Conservation (phyloP, 2,888 invertebrate species). For the Phengaris arion region DNA sequence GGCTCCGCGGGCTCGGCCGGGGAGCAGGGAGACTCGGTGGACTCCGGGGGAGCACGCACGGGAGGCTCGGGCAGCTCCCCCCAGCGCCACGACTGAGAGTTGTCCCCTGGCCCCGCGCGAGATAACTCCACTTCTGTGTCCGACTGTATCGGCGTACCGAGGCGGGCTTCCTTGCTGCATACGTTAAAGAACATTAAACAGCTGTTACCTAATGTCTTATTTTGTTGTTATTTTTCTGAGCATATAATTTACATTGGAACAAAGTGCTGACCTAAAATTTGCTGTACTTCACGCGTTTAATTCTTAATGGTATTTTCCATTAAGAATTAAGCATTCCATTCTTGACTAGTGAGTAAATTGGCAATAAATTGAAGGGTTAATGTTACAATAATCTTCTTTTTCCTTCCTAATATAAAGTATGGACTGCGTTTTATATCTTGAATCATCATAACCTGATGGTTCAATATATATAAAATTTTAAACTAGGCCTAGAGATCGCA, state of each 20-base stretch:
- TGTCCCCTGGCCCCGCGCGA: slow-evolving; percentile 61
- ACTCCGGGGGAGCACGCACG: slow-evolving; percentile 52
- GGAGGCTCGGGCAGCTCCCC: slow-evolving; percentile 88
- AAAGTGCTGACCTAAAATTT: no score
- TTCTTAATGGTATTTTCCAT: background rate
- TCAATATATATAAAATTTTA: no score
- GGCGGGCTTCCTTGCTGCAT: slow-evolving; percentile 79
- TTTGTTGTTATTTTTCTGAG: background rate
- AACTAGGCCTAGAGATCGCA: no score
- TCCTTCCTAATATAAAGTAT: no score
- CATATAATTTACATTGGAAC: background rate
- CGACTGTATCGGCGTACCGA: slow-evolving; percentile 92
- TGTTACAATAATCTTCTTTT: no score
- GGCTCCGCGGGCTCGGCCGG: slow-evolving; percentile 55
- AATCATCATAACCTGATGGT: no score
- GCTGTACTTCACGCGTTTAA: no score
- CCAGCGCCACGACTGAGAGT: slow-evolving; percentile 92
- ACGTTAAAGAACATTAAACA: slow-evolving; percentile 24
- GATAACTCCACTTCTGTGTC: slow-evolving; percentile 95
- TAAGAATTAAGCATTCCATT: background rate
- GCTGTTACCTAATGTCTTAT: slow-evolving; percentile 28
- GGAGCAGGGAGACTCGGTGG: slow-evolving; percentile 50
- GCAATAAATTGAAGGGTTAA: background rate
- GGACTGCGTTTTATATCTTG: no score
- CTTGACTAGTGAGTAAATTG: background rate